These are phyloP conservation scores for Laticauda laticaudata DNA, from an alignment of 2,113 vertebrate species.

Conservation along the genomic window DNA sequence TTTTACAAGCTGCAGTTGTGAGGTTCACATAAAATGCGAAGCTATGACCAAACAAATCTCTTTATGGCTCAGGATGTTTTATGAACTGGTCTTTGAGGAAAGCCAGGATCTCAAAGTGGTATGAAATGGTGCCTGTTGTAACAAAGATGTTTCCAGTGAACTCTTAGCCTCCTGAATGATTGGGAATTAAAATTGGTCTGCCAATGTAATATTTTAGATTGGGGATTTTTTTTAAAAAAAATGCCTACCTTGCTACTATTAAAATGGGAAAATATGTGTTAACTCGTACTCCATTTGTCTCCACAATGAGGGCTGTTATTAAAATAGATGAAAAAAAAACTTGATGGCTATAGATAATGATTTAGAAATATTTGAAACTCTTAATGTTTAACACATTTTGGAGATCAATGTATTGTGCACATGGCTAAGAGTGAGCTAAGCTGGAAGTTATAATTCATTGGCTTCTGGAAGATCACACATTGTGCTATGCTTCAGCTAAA, in stretches of 20 bases:
- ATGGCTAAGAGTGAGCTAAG: background rate
- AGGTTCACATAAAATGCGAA: background rate
- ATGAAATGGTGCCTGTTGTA: background rate
- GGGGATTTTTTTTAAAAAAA: background rate
- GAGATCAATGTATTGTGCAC: background rate
- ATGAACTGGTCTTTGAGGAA: slow-evolving; percentile 1
- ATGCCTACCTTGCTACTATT: background rate
- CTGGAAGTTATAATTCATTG: background rate
- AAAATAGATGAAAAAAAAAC: background rate
- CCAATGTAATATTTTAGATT: slow-evolving; percentile 7
- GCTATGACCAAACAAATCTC: background rate
- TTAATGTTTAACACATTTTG: background rate
- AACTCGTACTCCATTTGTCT: slow-evolving; percentile 22
- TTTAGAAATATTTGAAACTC: background rate
- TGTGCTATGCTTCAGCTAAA: background rate
- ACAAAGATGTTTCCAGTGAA: background rate
- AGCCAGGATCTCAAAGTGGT: background rate
- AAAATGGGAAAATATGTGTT: slow-evolving; percentile 14
- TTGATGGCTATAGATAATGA: background rate
- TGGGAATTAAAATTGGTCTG: slow-evolving; percentile 20
- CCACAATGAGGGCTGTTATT: background rate
- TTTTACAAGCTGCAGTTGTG: background rate
- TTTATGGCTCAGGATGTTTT: background rate
- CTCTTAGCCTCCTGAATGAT: slow-evolving; percentile 4
- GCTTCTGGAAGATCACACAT: background rate